A percentile compares a stretch with the other conserved stretches of the same genome.
Evolutionary conservation across 2,888 invertebrate genomes (phyloP).

Genomic region (Malachius bipustulatus): DNA sequence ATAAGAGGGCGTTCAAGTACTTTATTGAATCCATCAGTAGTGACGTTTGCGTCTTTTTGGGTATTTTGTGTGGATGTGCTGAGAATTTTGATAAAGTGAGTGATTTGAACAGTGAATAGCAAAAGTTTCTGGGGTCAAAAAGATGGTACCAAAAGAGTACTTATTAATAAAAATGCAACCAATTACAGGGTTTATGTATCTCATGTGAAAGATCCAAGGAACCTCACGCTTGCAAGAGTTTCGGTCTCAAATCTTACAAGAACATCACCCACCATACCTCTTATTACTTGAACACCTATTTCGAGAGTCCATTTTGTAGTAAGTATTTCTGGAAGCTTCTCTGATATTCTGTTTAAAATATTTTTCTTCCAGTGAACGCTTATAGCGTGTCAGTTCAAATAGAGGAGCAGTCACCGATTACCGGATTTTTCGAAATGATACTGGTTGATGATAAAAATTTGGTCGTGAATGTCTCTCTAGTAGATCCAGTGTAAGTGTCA

Average conservation of each 20-base stretch:
- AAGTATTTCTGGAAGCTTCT: conserved; percentile 17
- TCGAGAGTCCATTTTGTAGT: conserved; percentile 31
- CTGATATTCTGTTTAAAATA: background rate
- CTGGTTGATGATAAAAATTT: conserved; percentile 26
- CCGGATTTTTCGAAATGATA: conserved; percentile 30
- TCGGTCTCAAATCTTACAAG: conserved; percentile 27
- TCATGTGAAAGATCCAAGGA: conserved; percentile 23
- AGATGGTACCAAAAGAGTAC: too few relatives aligned
- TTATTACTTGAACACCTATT: conserved; percentile 31
- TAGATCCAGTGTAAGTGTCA: conserved; percentile 21
- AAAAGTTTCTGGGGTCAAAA: background rate
- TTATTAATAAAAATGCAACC: too few relatives aligned
- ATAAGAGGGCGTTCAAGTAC: conserved; percentile 36
- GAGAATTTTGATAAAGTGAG: conserved; percentile 27
- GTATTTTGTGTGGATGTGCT: conserved; percentile 30
- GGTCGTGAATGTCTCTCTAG: conserved; percentile 23
- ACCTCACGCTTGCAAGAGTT: conserved; percentile 25
- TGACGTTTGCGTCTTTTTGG: conserved; percentile 32
- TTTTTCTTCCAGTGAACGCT: conserved; percentile 7
- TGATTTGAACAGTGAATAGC: conserved; percentile 4
- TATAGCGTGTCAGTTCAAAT: background rate
- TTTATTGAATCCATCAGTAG: conserved; percentile 33
- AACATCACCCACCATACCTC: conserved; percentile 21
- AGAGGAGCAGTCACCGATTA: background rate
- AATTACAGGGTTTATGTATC: conserved; percentile 29